A percentile compares a stretch with the other conserved stretches of the same genome.
Conservation (phyloP, 2,888 invertebrate genomes). For the Caprella mutica region DNA sequence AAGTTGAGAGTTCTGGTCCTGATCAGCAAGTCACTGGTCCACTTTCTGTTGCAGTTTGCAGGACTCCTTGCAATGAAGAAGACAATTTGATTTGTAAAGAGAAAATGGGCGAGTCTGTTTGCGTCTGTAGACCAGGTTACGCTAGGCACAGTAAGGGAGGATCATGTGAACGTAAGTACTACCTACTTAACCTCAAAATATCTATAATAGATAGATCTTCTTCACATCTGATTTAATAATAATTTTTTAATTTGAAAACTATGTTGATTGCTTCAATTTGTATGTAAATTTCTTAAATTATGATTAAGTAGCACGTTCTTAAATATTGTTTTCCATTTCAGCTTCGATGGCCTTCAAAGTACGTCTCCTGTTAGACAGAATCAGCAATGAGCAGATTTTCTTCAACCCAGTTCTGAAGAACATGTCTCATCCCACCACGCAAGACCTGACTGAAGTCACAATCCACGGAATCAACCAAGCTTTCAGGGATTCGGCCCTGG, state of each 20-base stretch:
- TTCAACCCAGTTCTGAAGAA: constrained; percentile 24
- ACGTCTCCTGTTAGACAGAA: constrained; percentile 25
- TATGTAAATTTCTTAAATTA: neutral
- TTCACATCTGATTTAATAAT: neutral
- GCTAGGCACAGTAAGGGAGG: constrained; percentile 34
- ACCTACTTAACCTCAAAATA: neutral
- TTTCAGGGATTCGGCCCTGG: constrained; percentile 19
- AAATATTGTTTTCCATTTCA: constrained; percentile 13
- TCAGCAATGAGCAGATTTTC: constrained; percentile 21
- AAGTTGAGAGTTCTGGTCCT: constrained; percentile 29
- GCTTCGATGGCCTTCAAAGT: constrained; percentile 26
- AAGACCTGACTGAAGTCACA: constrained; percentile 22
- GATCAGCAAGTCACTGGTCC: constrained; percentile 28
- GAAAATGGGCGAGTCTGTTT: constrained; percentile 34
- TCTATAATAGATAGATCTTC: neutral
- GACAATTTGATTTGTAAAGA: constrained; percentile 36
- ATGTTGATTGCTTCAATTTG: neutral
- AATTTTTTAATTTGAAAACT: neutral
- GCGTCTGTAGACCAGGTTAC: constrained; percentile 37
- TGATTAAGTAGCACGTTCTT: no score
- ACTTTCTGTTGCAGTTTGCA: constrained; percentile 29
- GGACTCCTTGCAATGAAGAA: constrained; percentile 36
- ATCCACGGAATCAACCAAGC: constrained; percentile 19
- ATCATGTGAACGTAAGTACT: constrained; percentile 36
- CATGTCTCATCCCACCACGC: constrained; percentile 24